Percentiles rank a stretch among this genome's conserved stretches.
Evolutionary conservation across 2,113 vertebrate species (phyloP).

Genomic region (Sakesphorus luctuosus): DNA sequence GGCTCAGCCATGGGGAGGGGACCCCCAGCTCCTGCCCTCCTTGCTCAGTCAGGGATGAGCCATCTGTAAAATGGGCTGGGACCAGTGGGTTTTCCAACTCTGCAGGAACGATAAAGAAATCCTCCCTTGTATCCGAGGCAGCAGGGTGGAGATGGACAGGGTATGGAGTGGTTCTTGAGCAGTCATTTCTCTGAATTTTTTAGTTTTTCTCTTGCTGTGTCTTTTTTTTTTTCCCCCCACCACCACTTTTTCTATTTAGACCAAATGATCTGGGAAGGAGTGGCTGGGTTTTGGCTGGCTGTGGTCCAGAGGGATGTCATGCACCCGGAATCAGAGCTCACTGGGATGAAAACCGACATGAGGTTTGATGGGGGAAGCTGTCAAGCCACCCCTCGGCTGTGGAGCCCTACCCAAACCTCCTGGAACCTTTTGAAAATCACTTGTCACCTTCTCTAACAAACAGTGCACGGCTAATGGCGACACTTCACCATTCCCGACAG

Average conservation of each 20-base stretch:
- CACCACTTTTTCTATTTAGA: not conserved
- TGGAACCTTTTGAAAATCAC: not conserved
- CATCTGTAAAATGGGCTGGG: not conserved
- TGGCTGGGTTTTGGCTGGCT: not conserved
- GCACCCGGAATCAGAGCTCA: not conserved
- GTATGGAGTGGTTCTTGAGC: not conserved
- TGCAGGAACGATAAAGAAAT: accelerated
- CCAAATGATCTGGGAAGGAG: not conserved
- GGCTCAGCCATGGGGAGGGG: not conserved
- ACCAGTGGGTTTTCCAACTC: accelerated
- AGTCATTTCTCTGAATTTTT: not conserved
- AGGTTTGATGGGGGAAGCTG: not conserved
- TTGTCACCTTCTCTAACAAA: not conserved
- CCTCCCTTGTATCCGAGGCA: not conserved
- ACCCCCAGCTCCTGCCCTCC: not conserved
- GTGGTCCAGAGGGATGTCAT: not conserved
- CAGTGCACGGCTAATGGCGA: not conserved
- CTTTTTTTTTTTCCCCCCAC: too few species aligned
- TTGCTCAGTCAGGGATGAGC: accelerated
- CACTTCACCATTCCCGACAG: conserved; percentile 46
- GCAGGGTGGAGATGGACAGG: not conserved
- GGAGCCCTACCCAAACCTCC: not conserved
- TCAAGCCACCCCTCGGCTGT: not conserved
- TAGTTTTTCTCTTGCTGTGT: not conserved
- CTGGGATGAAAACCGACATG: accelerated